Evolutionary conservation across 2,888 invertebrate genomes (phyloP), one percentile per base, ranked within the genome.

Genomic region (Ennomos fuscantarius): DNA sequence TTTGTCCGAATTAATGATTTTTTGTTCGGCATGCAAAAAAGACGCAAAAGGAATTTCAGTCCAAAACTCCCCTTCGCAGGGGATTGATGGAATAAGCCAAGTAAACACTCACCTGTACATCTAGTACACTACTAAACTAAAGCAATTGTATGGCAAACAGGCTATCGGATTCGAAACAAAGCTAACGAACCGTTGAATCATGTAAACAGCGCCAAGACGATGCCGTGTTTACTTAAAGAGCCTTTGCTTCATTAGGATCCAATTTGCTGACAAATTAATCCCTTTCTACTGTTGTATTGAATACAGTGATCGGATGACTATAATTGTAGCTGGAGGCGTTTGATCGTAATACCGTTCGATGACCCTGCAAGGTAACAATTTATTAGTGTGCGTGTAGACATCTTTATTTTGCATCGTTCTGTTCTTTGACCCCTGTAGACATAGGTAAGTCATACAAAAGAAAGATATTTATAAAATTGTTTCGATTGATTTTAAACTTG

Each of bases 241-340:
- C 90, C 91, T 92, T 92, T 92, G 91, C 89, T 92, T 92, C 91
- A 92, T 92, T 91, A 92, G 91, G 89, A 91, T 92, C 88, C 89
- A 90, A 91, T 91, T 90, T 86, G 85, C 89, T 89, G 88, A 90
- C 89, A 90, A 90, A 89, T 91, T 89, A 89, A 90, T 87, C 85
- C 84, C 79, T 80, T 83, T 86, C 70, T 70, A 72, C 74, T 73
- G 81, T 81, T 82, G 81, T 85, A 76, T 73, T 48, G 55, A 59
- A 45, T 49, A 53, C 53, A 37, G 46, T 42, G 49, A 59, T 53
- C 49, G 52, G 45, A 49, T 59, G 49, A 42, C 49, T 11, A 49
- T 24, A 24, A 24, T 57, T 47, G 56, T 53, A 37, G 58, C 58
- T 41, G 3, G 36, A 45, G 49, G 58, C 53, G 46, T 48, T 57